These are phyloP conservation scores for Crotalus helleri DNA, from an alignment of 2,113 vertebrate genomes.

Conservation along the genomic window DNA sequence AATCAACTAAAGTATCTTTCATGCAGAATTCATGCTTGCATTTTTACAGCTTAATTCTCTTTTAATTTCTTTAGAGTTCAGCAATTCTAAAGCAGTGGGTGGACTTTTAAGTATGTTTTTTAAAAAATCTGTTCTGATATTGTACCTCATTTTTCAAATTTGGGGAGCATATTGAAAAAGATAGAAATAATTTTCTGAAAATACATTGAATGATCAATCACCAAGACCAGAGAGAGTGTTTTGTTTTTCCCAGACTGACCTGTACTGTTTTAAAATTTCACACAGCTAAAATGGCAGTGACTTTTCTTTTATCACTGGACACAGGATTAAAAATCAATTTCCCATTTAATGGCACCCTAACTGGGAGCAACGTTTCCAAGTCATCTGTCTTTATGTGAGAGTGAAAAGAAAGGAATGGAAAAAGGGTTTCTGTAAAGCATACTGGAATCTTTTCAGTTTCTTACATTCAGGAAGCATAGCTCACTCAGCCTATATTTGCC, in stretches of 20 bases:
- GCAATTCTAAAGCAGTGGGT: neutral
- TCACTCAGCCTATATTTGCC: neutral
- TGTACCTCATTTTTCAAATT: neutral
- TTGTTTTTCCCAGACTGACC: neutral
- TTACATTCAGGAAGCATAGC: neutral
- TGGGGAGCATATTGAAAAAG: neutral
- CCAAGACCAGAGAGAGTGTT: neutral
- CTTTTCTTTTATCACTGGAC: neutral
- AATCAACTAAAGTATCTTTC: neutral
- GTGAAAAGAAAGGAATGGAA: neutral
- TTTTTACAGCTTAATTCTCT: neutral
- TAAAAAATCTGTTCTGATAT: neutral
- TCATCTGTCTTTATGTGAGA: neutral
- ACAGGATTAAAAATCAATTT: neutral
- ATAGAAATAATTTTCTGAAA: neutral
- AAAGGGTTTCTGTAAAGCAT: neutral
- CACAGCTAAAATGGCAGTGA: neutral
- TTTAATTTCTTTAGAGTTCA: neutral
- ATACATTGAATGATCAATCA: neutral
- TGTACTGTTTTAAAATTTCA: neutral
- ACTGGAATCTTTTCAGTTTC: neutral
- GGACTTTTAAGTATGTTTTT: neutral
- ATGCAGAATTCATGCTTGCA: neutral
- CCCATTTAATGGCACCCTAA: neutral
- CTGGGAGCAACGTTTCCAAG: neutral